Percentiles rank a stretch among this genome's conserved stretches.
Evolutionary conservation across 2,888 invertebrate species (phyloP).

Genomic region (Orthosia gothica): DNA sequence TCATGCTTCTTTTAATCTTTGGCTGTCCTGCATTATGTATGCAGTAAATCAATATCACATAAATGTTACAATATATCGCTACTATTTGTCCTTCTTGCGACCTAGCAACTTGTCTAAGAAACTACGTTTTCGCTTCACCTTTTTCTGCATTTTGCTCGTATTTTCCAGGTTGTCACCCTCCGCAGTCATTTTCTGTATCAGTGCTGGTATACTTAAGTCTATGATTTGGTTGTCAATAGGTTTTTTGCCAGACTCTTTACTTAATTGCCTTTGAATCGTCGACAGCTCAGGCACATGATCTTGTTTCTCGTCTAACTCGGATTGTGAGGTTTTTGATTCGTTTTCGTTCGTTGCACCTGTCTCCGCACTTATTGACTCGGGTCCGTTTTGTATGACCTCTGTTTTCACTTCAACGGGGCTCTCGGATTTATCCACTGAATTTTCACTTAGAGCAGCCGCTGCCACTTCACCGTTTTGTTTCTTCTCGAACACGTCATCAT

Average conservation of each 20-base stretch:
- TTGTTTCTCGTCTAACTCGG: conserved; percentile 85
- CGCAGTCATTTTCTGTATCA: conserved; percentile 85
- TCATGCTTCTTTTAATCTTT: conserved; percentile 86
- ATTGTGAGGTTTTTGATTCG: conserved; percentile 80
- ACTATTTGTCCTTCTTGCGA: conserved; percentile 84
- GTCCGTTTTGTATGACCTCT: conserved; percentile 80
- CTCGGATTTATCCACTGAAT: conserved; percentile 57
- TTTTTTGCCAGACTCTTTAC: conserved; percentile 80
- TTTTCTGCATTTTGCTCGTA: conserved; percentile 79
- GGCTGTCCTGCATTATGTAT: conserved; percentile 82
- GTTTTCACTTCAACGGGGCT: conserved; percentile 67
- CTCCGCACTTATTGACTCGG: conserved; percentile 68
- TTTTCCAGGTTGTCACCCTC: conserved; percentile 84
- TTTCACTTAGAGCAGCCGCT: conserved; percentile 60
- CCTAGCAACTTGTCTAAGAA: conserved; percentile 88
- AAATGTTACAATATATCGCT: conserved; percentile 71
- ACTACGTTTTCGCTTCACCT: conserved; percentile 89
- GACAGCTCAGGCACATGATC: conserved; percentile 86
- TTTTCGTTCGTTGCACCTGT: conserved; percentile 68
- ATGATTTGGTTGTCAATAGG: conserved; percentile 74
- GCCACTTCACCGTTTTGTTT: conserved; percentile 70
- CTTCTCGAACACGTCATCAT: conserved; percentile 85
- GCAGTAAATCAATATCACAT: conserved; percentile 77
- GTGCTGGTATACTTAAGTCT: conserved; percentile 86
- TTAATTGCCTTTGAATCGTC: conserved; percentile 79